These are phyloP conservation scores for Gasterosteus nipponicus DNA, from an alignment of 2,113 vertebrate species.

Conservation along the genomic window DNA sequence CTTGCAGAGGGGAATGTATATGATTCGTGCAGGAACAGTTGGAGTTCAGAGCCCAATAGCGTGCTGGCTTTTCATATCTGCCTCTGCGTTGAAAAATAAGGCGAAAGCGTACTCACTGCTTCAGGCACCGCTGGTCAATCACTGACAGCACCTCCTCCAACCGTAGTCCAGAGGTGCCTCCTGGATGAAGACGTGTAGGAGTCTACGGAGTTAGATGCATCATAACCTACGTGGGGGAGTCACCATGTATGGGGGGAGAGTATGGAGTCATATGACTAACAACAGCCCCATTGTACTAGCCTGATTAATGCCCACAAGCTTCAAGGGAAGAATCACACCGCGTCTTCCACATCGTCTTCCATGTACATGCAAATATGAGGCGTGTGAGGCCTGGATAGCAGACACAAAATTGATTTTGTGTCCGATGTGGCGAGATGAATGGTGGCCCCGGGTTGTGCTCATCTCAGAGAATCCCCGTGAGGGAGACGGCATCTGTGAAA, in stretches of 20 bases:
- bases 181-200: constrained; percentile 8
- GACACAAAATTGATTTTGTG: constrained; percentile 26
- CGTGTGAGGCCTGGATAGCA: not conserved
- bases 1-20: constrained; percentile 42
- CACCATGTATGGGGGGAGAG: constrained; percentile 39
- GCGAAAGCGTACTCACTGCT: not conserved
- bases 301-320: constrained; percentile 59
- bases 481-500: not conserved
- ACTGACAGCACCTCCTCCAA: constrained; percentile 23
- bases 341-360: not conserved
- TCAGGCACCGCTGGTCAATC: constrained; percentile 45
- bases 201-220: constrained; percentile 43
- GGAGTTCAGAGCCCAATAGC: constrained; percentile 14
- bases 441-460: not conserved
- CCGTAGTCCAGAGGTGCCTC: constrained; percentile 16
- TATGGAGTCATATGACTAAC: constrained; percentile 47
- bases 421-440: constrained; percentile 13
- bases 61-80: not conserved
- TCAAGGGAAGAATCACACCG: not conserved
- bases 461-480: not conserved
- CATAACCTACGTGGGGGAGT: constrained; percentile 30
- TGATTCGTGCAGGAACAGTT: constrained; percentile 47
- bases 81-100: not conserved
- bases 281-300: constrained; percentile 37
- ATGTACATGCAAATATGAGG: constrained; percentile 7